Base-by-base conservation (phyloP, 2,888 invertebrate genomes). In the Caenorhabditis angaria region DNA sequence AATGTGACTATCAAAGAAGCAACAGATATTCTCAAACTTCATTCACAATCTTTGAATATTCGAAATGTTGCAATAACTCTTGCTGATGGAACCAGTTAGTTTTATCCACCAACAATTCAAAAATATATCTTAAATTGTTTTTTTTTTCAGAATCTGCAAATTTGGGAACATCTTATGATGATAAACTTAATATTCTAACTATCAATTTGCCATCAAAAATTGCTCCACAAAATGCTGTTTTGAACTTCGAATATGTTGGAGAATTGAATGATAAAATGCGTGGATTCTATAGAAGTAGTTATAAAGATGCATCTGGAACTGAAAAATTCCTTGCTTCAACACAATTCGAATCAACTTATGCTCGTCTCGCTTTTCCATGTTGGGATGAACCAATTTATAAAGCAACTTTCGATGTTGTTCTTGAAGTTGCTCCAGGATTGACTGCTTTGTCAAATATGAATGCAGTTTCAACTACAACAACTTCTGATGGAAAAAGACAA, bases 391-490 rank as follows among this genome's bases (percentile, higher is more conserved):
- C 95, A 0, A 91, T 91, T 47, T 91, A 92, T 89, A 95, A 95
- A 70, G 93, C 94, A 0, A 92, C 92, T 18, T 95, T 93, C 89
- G 90, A 91, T 88, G 93, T 97, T 75, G 92, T 92, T 0, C 89
- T 97, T 20, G 90, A 92, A 70, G 94, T 94, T 62, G 94, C 94
- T 28, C 90, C 91, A 68, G 92, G 93, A 87, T 91, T 93, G 77
- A 93, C 94, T 6, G 95, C 94, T 32, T 90, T 97, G 61, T 96
- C 95, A 27, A 97, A 97, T 89, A 97, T 96, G 96, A 75, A 78
- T 47, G 74, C 80, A 12, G 35, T 70, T n/a, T 70, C 70, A 14
- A 73, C 75, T 27, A 69, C 69, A 3, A 59, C 63, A 1, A 20
- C 57, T 27, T 64, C 60, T 0, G 76, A 76, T 27, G 76, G 72